Evolutionary conservation across 2,113 vertebrate genomes (phyloP).

Genomic region (Peromyscus californicus): DNA sequence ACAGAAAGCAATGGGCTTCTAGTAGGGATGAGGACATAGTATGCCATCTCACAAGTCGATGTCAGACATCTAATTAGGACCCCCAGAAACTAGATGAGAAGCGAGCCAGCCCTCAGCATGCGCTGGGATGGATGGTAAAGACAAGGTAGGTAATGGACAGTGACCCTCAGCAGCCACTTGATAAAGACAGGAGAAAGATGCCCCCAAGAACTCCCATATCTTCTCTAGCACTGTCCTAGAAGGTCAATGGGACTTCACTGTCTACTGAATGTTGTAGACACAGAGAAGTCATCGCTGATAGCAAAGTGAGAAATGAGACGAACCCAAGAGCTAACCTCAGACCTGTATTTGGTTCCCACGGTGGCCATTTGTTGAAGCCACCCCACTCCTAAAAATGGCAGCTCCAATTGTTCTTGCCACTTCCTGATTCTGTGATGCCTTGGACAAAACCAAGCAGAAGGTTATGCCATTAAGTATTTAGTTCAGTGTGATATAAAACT

Average conservation of each 20-base stretch:
- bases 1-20: background rate
- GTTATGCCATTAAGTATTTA: background rate
- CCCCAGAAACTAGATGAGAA: background rate
- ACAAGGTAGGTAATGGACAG: accelerated
- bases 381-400: background rate
- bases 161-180: background rate
- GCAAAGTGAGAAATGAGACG: background rate
- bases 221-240: background rate
- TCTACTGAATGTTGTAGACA: background rate
- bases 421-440: background rate
- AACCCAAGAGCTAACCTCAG: background rate
- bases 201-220: accelerated
- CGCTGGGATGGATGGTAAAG: background rate
- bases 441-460: background rate
- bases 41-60: background rate
- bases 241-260: background rate
- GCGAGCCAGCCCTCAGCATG: accelerated
- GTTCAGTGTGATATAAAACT: background rate
- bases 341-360: accelerated
- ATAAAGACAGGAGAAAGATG: background rate
- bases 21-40: accelerated
- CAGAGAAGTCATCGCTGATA: background rate
- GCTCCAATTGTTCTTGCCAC: background rate
- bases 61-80: background rate
- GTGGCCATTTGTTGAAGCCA: background rate